Evolutionary conservation across 2,113 vertebrate species (phyloP).

Genomic region (Saccopteryx leptura): DNA sequence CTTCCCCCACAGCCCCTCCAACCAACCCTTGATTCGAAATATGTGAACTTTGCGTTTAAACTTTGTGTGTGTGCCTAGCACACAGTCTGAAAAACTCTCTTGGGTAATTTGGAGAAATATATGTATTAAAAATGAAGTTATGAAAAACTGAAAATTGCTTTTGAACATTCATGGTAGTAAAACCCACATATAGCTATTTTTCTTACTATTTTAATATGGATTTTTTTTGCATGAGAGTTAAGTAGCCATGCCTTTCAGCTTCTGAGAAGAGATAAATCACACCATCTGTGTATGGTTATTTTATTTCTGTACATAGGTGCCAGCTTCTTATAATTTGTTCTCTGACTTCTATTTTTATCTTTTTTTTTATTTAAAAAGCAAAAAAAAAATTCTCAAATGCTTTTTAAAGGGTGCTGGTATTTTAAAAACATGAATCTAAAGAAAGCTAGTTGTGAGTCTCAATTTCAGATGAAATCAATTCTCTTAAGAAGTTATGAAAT

Average conservation of each 20-base stretch:
- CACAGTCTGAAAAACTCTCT: slow-evolving; percentile 45
- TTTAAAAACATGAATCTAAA: not conserved
- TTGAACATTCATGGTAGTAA: slow-evolving; percentile 63
- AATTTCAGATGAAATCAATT: slow-evolving; percentile 29
- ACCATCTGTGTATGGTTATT: not conserved
- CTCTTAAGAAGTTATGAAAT: not conserved
- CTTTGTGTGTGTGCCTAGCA: slow-evolving; percentile 57
- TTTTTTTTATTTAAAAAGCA: slow-evolving; percentile 34
- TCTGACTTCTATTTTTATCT: not conserved
- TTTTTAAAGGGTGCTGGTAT: not conserved
- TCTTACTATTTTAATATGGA: slow-evolving; percentile 64
- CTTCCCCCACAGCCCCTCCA: not conserved
- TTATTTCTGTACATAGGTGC: slow-evolving; percentile 38
- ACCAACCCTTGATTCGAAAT: slow-evolving; percentile 34
- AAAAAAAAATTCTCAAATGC: not conserved
- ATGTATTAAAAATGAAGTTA: slow-evolving; percentile 79
- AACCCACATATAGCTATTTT: slow-evolving; percentile 63
- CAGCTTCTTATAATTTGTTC: slow-evolving; percentile 37
- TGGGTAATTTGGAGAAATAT: slow-evolving; percentile 78
- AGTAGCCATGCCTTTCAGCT: slow-evolving; percentile 25
- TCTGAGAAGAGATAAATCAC: not conserved
- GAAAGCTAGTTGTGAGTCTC: not conserved
- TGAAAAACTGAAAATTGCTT: slow-evolving; percentile 77
- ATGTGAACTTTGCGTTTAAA: slow-evolving; percentile 73
- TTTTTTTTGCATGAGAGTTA: slow-evolving; percentile 45